Percentiles rank a stretch among this genome's conserved stretches.
These are phyloP conservation scores for Phymatocera aterrima DNA, from an alignment of 2,888 invertebrate species.

Conservation along the genomic window DNA sequence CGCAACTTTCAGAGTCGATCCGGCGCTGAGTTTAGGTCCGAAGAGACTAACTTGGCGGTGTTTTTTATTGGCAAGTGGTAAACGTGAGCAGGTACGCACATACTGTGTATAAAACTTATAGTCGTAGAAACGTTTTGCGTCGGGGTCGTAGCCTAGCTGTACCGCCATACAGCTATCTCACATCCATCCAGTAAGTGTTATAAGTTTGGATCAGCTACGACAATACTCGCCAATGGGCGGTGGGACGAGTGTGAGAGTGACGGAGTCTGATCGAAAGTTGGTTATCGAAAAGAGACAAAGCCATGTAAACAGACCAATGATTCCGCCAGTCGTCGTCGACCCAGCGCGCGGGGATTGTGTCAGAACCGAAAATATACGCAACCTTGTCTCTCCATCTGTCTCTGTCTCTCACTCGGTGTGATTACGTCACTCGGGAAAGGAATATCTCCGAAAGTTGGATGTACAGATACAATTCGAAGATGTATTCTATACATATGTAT, in stretches of 20 bases:
- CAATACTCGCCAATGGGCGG: constrained; percentile 38
- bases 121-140: not conserved
- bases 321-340: not conserved
- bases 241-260: not conserved
- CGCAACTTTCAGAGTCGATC: not conserved
- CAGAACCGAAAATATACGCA: constrained; percentile 46
- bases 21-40: constrained; percentile 1
- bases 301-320: constrained; percentile 46
- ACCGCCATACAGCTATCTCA: constrained; percentile 1
- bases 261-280: not conserved
- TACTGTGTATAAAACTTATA: too few species aligned
- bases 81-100: constrained; percentile 14
- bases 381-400: not conserved
- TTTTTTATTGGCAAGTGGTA: constrained; percentile 24
- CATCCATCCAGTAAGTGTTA: not conserved
- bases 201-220: constrained; percentile 35
- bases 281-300: constrained; percentile 5
- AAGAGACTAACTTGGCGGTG: not conserved
- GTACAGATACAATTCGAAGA: too few species aligned
- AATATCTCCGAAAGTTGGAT: constrained; percentile 25
- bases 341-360: constrained; percentile 41
- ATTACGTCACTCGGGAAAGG: constrained; percentile 30
- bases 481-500: not conserved
- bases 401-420: not conserved
- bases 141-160: not conserved